Conservation (phyloP, 2,888 invertebrate genomes). For the Romanomermis culicivorax region DNA sequence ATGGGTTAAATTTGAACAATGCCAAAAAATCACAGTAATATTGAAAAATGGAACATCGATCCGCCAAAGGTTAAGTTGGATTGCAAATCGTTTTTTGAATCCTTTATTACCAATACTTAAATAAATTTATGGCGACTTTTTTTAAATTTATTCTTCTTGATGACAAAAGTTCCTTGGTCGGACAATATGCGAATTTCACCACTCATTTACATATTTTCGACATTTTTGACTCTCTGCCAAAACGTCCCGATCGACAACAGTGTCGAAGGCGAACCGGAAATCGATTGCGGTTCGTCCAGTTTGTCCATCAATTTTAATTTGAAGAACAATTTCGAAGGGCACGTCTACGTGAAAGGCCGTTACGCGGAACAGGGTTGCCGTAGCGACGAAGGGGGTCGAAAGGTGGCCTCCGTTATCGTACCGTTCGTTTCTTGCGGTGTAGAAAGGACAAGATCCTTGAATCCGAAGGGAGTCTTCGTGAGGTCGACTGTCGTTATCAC, state of each 20-base stretch:
- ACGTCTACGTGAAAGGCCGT: slow-evolving; percentile 19
- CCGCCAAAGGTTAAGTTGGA: too few species aligned
- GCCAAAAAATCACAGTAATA: too few species aligned
- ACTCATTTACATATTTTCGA: not conserved
- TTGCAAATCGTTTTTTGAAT: too few species aligned
- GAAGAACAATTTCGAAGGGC: slow-evolving; percentile 19
- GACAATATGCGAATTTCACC: too few species aligned
- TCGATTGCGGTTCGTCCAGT: slow-evolving; percentile 26
- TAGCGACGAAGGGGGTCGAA: slow-evolving; percentile 6
- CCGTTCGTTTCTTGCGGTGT: slow-evolving; percentile 27
- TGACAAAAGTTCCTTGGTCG: too few species aligned
- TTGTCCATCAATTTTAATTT: slow-evolving; percentile 29
- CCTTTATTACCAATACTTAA: too few species aligned
- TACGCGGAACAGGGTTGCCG: slow-evolving; percentile 10
- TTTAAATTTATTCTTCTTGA: too few species aligned
- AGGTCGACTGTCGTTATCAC: slow-evolving; percentile 26
- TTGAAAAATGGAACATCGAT: too few species aligned
- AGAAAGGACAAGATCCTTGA: slow-evolving; percentile 22
- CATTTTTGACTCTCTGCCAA: not conserved
- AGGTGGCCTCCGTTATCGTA: slow-evolving; percentile 23
- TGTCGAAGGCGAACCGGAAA: slow-evolving; percentile 23
- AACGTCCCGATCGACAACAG: slow-evolving; percentile 12
- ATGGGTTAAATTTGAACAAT: too few species aligned
- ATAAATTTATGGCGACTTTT: too few species aligned
- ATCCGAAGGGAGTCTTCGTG: slow-evolving; percentile 27